Base-by-base conservation (phyloP, 2,797 vertebrate species). In the Lacerta viridis region DNA sequence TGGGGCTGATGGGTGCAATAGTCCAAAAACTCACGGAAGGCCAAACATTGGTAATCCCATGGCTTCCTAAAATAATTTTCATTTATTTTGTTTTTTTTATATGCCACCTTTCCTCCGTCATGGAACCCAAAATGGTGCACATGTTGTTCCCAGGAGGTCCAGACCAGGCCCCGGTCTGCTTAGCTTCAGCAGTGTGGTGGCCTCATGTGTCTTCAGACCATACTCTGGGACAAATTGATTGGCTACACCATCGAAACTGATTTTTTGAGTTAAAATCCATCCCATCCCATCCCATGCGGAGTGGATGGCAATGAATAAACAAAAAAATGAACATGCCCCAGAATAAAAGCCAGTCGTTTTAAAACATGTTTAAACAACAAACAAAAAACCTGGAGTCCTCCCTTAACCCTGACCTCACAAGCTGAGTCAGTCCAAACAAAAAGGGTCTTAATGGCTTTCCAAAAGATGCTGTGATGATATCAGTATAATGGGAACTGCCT, bases 401-500 rank as follows among this genome's bases (percentile, higher is more conserved):
- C 80, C 39, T 68, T 18, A 69, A 43, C 18, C 3, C 39, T 20
- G 64, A 29, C 43, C 27, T 83, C 64, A 69, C 64, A 81, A 66
- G 36, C 41, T 3, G 27, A 83, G 8, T 69, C 64, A 43, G 41
- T 43, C 66, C 43, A n/a, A 46, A n/a, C 39, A 27, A 64, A 80
- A 55, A 61, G 64, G 33, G 15, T 41, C 36, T 66, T 25, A 59
- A 55, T 55, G 46, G 46, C 15, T 80, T 80, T 80, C 79, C 55
- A 64, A 80, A 80, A 80, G 50, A 80, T 23, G 39, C 64, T 83
- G 27, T 69, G 64, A 68, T 69, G 41, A 69, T 69, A n/a, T 41
- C 39, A 3, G 25, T 27, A 43, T 4, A 41, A 76, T 76, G 74
- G 74, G 39, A 41, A 43, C 20, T 43, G 74, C 39, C 36, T 76